Percentiles rank a stretch among this genome's conserved stretches.
Conservation (phyloP, 37 sponge, comb jelly and placozoan genomes). For the Axinella damicornis region DNA sequence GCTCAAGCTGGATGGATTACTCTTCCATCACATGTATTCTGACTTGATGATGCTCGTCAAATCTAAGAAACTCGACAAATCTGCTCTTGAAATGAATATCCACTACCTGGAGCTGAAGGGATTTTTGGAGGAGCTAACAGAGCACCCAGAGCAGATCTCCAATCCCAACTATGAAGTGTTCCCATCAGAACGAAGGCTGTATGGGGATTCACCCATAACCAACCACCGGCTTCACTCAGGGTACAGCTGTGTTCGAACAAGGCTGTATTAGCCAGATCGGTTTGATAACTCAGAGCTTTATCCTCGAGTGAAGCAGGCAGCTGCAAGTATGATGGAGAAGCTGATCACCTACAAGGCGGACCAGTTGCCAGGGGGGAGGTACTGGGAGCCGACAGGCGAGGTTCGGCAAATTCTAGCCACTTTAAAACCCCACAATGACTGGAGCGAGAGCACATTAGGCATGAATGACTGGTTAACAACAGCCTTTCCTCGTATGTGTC, state of each 20-base stretch:
- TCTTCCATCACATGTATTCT: slow-evolving; percentile 58
- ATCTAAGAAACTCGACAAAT: slow-evolving; percentile 30
- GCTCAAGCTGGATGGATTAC: slow-evolving; percentile 50
- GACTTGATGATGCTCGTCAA: slow-evolving; percentile 38
- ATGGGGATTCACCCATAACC: not conserved
- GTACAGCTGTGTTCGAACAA: not conserved
- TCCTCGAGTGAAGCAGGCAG: slow-evolving; percentile 14
- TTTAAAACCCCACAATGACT: slow-evolving; percentile 42
- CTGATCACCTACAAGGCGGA: slow-evolving; percentile 6
- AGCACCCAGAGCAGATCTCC: slow-evolving; percentile 15
- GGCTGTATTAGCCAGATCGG: slow-evolving; percentile 17
- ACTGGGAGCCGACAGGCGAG: slow-evolving; percentile 40
- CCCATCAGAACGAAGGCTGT: slow-evolving; percentile 43
- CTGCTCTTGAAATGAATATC: slow-evolving; percentile 31
- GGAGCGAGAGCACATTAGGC: slow-evolving; percentile 37
- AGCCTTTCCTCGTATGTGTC: not conserved
- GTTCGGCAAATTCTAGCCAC: slow-evolving; percentile 7
- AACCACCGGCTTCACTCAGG: slow-evolving; percentile 34
- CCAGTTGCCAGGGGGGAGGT: slow-evolving; percentile 48
- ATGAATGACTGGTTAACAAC: slow-evolving; percentile 35
- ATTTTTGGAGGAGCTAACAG: slow-evolving; percentile 29
- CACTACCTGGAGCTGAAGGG: slow-evolving; percentile 42
- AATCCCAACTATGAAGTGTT: slow-evolving; percentile 19
- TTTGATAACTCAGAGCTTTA: slow-evolving; percentile 16
- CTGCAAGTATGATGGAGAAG: slow-evolving; percentile 27